Base-by-base conservation (phyloP, 2,888 invertebrate genomes). In the Sphecodes monilicornis region DNA sequence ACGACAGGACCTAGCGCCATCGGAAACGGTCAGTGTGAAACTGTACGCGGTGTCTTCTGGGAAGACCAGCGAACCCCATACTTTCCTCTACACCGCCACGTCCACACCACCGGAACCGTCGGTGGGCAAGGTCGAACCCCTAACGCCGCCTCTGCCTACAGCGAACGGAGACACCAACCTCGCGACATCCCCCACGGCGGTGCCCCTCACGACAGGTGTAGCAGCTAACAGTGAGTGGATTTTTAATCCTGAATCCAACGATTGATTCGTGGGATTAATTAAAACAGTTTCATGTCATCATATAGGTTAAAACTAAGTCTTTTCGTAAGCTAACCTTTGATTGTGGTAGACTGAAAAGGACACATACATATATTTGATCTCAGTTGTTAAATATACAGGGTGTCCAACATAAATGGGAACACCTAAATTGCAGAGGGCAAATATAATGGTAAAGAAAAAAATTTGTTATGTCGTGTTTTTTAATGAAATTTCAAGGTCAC, bases 51-150 rank as follows among this genome's bases (percentile, higher is more conserved):
- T 97, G 32, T 98, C 98, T 69, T 98, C 98, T 92, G 98, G 98
- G 91, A 97, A 98, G 95, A 97, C 97, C 85, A 98, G 98, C 92
- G 98, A 98, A 95, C 96, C 98, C 76, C 98, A 98, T 95, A 96
- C 96, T 87, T 98, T 98, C 96, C 96, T 96, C 93, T 98, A 98
- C 95, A 97, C 97, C 85, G 92, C 94, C 18, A 90, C 91, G 1
- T 92, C 94, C n/a, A 87, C 93, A 3, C 87, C 93, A 0, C 91
- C 93, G 0, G 92, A 93, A 64, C 93, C 92, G 0, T 92, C 93
- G 11, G 84, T 93, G 41, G 92, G 94, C 10, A 94, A 94, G 76
- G 85, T 93, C 16, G 94, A 94, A 68, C 74, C 92, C 3, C 78
- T 90, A 10, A 88, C 90, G 10, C 79, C 92, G 3, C 89, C 92